Base-by-base conservation (phyloP, 2,797 vertebrate species). In the Chelon labrosus region DNA sequence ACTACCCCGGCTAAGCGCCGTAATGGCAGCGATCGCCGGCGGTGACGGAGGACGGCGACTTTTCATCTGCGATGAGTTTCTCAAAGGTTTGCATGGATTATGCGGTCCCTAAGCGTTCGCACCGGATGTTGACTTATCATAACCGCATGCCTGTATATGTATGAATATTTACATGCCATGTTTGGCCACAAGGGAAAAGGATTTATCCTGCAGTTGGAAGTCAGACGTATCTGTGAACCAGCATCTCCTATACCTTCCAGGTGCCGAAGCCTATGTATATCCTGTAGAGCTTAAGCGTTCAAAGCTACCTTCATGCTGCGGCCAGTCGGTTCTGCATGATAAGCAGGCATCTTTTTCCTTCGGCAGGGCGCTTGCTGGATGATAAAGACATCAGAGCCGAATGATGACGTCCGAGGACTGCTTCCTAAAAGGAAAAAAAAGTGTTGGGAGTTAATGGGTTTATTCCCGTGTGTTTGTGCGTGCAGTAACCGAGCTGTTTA, bases 241-340 rank as follows among this genome's bases (percentile, higher is more conserved):
- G 35, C 83, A 71, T 81, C 67, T 75, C 39, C 66, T 46, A 59
- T 75, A 74, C 67, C 70, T 75, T 75, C 59, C 54, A 80, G 69
- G 63, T 68, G 52, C 67, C 17, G 72, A 55, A 46, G 49, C 12
- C 67, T 56, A 5, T 75, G 66, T 79, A 63, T 74, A 68, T 73
- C 79, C 51, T 42, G 52, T 25, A 60, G 73, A 84, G 77, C 72
- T 84, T 66, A 76, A 70, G 56, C 57, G 75, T 91, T 90, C 85
- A 89, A 91, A 92, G 87, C 77, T 77, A 56, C 81, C 72, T 84
- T 83, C 75, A 77, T 49, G 59, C 55, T 56, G 77, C 38, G 68
- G 61, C 68, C 31, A 2, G 16, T 64, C 71, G 84, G 72, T 76
- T 73, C 77, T 76, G 60, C 57, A 77, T 60, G 84, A 89, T 83